Base-by-base conservation (phyloP, 2,888 invertebrate species). In the Lasius platythorax region DNA sequence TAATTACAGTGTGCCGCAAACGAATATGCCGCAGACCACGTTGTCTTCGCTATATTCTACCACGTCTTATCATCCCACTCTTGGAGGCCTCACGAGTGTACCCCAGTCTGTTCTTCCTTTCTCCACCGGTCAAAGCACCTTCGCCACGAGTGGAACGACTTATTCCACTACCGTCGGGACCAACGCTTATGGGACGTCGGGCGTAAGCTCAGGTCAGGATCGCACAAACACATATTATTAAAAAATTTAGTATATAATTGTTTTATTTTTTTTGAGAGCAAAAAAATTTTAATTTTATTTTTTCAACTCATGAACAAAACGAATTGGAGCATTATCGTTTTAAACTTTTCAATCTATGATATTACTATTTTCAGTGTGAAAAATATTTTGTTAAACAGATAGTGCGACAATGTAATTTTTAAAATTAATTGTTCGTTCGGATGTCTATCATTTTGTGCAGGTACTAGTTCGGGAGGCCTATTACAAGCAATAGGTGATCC, bases 401-500 rank as follows among this genome's bases (percentile, higher is more conserved):
- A 72, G 8, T 23, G 18, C 9, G 56, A 43, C 3, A 18, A 6
- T 18, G 2, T 2, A 61, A 43, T 43, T 43, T n/a, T 8, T 40
- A 28, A 28, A 3, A 3, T 73, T 43, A 67, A 33, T 76, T 46
- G 5, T 18, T n/a, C 2, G 4, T 79, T 40, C 5, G 67, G 3
- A 33, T 58, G 12, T 6, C 18, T 53, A 37, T 37, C 37, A 37
- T 15, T 33, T 58, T 23, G 18, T 23, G 30, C 82, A 94, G 94
- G 94, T 84, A 89, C 93, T 81, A 90, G 92, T 79, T 93, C 95
- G 61, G 93, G 93, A 72, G 93, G 94, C 76, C 87, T 95, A 87
- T 91, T 95, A 61, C 94, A 94, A 90, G 92, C 95, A 68, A 94
- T 95, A 86, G 91, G 92, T 53, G 95, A 95, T 87, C 95, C 95